These are phyloP conservation scores for Eolophus roseicapilla DNA, from an alignment of 2,113 vertebrate species.

Conservation along the genomic window DNA sequence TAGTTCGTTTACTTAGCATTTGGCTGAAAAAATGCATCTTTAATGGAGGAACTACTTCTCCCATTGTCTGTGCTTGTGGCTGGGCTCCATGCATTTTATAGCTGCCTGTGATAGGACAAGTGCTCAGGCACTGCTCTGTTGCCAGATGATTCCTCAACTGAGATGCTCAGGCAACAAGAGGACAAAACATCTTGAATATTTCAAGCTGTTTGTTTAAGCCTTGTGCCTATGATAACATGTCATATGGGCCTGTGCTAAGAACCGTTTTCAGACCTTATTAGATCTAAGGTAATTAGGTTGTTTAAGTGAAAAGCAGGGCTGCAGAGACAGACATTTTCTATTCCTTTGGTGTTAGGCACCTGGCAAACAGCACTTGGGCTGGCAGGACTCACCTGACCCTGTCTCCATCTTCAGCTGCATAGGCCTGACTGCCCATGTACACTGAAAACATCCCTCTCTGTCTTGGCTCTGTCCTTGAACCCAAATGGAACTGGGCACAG, in stretches of 20 bases:
- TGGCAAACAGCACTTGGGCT: background rate
- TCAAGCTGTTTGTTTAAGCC: background rate
- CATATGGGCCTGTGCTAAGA: background rate
- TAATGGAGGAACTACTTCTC: background rate
- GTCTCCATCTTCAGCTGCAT: background rate
- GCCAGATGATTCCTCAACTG: background rate
- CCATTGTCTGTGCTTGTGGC: rapidly evolving
- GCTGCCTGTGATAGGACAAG: background rate
- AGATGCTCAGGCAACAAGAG: background rate
- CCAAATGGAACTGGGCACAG: background rate
- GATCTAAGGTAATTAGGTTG: background rate
- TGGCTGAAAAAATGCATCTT: background rate
- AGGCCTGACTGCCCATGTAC: background rate
- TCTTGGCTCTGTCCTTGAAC: background rate
- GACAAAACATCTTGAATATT: background rate
- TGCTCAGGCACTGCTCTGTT: background rate
- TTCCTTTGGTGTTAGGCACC: background rate
- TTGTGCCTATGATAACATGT: background rate
- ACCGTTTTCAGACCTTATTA: background rate
- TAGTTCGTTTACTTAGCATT: background rate
- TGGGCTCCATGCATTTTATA: background rate
- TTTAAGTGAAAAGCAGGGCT: background rate
- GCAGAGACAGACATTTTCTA: background rate
- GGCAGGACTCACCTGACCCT: background rate
- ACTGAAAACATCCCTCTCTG: background rate